These are phyloP conservation scores for Megalops cyprinoides DNA, from an alignment of 2,797 vertebrate species.

Conservation along the genomic window DNA sequence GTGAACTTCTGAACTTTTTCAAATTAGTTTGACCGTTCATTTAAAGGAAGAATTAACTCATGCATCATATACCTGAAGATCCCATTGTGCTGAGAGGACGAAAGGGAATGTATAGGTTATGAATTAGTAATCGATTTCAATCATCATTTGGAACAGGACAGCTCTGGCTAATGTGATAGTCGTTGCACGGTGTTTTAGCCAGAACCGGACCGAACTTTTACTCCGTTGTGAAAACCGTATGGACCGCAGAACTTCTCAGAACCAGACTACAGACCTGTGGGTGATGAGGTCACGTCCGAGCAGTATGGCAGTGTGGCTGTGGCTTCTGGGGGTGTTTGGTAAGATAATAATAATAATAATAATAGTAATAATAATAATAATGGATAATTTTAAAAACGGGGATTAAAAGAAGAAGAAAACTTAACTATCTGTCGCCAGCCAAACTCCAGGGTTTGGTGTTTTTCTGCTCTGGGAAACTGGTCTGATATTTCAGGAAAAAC, in stretches of 20 bases:
- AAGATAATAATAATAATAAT: not conserved
- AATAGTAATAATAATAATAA: not conserved
- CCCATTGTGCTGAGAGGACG: not conserved
- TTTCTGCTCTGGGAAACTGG: slow-evolving; percentile 23
- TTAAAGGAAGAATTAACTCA: not conserved
- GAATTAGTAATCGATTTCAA: not conserved
- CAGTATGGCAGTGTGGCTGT: not conserved
- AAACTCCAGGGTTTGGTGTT: slow-evolving; percentile 16
- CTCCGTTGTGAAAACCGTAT: not conserved
- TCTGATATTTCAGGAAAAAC: slow-evolving; percentile 73
- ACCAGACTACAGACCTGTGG: not conserved
- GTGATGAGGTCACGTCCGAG: not conserved
- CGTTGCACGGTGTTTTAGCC: too few relatives aligned
- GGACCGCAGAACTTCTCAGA: not conserved
- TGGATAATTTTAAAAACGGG: too few relatives aligned
- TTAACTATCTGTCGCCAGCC: not conserved
- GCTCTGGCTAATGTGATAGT: not conserved
- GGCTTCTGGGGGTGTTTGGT: slow-evolving; percentile 1
- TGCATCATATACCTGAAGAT: not conserved
- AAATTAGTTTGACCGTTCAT: not conserved
- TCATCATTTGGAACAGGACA: not conserved
- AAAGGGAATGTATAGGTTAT: too few relatives aligned
- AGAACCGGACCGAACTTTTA: not conserved
- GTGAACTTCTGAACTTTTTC: not conserved
- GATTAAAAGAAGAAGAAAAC: too few relatives aligned